These are phyloP conservation scores for Gavia stellata DNA, from an alignment of 2,113 vertebrate species.

Conservation along the genomic window DNA sequence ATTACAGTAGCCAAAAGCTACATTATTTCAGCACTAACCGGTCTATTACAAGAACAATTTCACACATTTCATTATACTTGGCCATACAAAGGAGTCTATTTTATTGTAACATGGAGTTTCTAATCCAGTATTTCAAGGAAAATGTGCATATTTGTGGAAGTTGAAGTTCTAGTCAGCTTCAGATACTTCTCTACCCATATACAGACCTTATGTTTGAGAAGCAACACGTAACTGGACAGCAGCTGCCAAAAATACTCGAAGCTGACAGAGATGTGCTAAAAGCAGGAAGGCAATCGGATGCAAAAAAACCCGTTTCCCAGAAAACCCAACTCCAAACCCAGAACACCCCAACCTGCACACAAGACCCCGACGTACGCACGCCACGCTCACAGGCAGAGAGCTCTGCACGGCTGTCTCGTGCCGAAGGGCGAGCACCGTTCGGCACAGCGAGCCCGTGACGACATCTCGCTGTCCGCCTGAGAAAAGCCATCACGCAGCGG, in stretches of 20 bases:
- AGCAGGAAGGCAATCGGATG: not conserved
- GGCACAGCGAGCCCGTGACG: not conserved
- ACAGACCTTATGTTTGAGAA: not conserved
- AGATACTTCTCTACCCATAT: fast-evolving
- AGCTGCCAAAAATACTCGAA: not conserved
- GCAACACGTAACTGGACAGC: not conserved
- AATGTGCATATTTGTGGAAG: not conserved
- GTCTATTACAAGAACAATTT: not conserved
- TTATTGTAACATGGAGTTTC: fast-evolving
- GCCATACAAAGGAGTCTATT: not conserved
- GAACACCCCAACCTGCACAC: not conserved
- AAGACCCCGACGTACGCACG: fast-evolving
- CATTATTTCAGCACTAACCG: fast-evolving
- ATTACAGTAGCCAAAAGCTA: not conserved
- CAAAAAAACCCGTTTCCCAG: not conserved
- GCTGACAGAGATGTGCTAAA: not conserved
- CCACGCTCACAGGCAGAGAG: fast-evolving
- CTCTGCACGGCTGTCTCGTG: fast-evolving
- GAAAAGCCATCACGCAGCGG: not conserved
- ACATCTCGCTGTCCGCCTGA: not conserved
- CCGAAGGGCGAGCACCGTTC: not conserved
- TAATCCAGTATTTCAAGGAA: not conserved
- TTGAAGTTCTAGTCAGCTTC: not conserved
- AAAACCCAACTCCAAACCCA: not conserved
- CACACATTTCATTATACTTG: not conserved